Base-by-base conservation (phyloP, 2,888 invertebrate genomes). In the Lydus trimaculatus region DNA sequence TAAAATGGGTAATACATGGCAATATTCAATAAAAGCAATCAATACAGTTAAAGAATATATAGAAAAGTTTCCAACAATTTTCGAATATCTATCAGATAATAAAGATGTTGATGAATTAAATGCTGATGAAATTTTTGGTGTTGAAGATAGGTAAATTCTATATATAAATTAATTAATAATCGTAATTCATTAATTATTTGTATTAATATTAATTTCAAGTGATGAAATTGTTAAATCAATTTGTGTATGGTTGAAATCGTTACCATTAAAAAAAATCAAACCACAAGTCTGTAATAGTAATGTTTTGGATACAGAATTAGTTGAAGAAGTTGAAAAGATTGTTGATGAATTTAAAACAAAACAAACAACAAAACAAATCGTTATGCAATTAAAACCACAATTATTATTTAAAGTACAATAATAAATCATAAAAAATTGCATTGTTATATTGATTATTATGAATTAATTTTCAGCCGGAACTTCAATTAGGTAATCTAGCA, bases 381-480 rank as follows among this genome's bases (percentile, higher is more conserved):
- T 89, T 25, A 87, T 96, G 85, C 92, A 93, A 82, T 93, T 96
- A 56, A 94, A 94, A 80, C 95, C 96, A 69, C 90, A 91, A 80
- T 86, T 94, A 43, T 83, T 96, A 0, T 94, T 89, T 81, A 91
- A 90, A 88, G 92, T 92, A 82, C 23, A 43, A 48, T 2, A n/a
- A n/a, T n/a, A n/a, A n/a, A n/a, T n/a, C n/a, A n/a, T n/a, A n/a
- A n/a, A n/a, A n/a, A n/a, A n/a, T n/a, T n/a, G n/a, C n/a, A n/a
- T n/a, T n/a, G n/a, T n/a, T n/a, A n/a, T n/a, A n/a, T n/a, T n/a
- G n/a, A n/a, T n/a, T n/a, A n/a, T n/a, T n/a, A n/a, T n/a, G n/a
- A 28, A 67, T 68, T 66, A 31, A 74, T 82, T 28, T 84, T 68
- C 73, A 87, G 86, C 84, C 86, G 33, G 84, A 85, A 72, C 70